Base-by-base conservation (phyloP, 1,140 invertebrate species). In the Asobara japonica region DNA sequence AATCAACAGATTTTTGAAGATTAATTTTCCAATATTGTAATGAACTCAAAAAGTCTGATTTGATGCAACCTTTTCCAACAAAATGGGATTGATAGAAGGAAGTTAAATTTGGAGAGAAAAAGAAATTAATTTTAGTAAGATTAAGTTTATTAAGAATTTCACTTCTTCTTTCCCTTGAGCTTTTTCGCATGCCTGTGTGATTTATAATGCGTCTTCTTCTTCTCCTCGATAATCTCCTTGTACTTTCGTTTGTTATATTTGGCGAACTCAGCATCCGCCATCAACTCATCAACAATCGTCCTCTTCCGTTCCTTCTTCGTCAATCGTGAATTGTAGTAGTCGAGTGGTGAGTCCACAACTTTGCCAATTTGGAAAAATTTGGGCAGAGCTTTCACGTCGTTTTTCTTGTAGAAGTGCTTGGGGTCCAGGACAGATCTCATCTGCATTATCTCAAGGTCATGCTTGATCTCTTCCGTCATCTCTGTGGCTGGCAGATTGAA, bases 351-450 rank as follows among this genome's bases (percentile, higher is more conserved):
- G 84, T 94, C 93, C 79, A 94, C 81, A 27, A 95, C 91, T 80
- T 91, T 91, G 30, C 94, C 94, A 78, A 95, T 88, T 89, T 94
- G 83, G 83, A 98, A 98, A 83, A 96, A 97, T 89, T 98, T 98
- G 0, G 96, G 96, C 30, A 96, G 79, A 1, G 90, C 91, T 87
- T 95, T 93, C 36, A 93, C 89, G 82, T 97, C 95, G 84, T 96
- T 97, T 76, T 95, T 94, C 84, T 98, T 98, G 85, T 98, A 98
- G 81, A 98, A 98, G 66, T 92, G 92, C 85, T 97, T 98, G 0
- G 95, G 93, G 89, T 99, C 94, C 2, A 98, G 87, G 4, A 91
- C 94, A n/a, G 94, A 93, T 81, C 97, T 91, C 96, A 98, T 97
- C 86, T 95, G 93, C 0, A 99, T 83, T 3, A 98, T 85, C 87